Conservation (phyloP, 2,888 invertebrate genomes). For the Eretmocerus hayati region DNA sequence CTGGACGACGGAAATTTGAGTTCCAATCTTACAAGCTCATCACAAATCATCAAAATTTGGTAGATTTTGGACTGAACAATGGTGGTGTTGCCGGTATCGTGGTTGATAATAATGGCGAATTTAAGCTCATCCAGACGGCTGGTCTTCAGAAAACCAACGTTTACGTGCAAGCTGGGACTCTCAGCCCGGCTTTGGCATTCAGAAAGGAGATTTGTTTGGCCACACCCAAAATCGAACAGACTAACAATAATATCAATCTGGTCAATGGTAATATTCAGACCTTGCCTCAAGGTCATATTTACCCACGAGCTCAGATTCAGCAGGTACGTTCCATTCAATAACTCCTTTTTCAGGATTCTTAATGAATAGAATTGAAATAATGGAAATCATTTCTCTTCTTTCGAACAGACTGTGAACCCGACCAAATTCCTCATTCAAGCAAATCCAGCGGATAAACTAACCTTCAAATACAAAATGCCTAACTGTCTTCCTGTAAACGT, state of each 20-base stretch:
- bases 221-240: conserved; percentile 36
- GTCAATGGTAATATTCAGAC: conserved; percentile 16
- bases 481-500: conserved; percentile 34
- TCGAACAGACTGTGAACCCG: conserved; percentile 40
- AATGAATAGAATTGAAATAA: too few species aligned
- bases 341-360: too few species aligned
- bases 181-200: conserved; percentile 41
- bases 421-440: conserved; percentile 42
- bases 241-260: conserved; percentile 8
- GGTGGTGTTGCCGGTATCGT: conserved; percentile 55
- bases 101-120: conserved; percentile 57
- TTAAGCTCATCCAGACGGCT: conserved; percentile 54
- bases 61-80: conserved; percentile 51
- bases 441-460: conserved; percentile 29
- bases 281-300: conserved; percentile 32
- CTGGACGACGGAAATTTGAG: conserved; percentile 51
- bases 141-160: conserved; percentile 46
- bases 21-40: conserved; percentile 54
- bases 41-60: conserved; percentile 50
- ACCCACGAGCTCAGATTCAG: conserved; percentile 35
- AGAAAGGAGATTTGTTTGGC: conserved; percentile 40
- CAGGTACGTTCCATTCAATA: conserved; percentile 25
- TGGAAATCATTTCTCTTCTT: too few species aligned
- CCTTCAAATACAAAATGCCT: conserved; percentile 34
- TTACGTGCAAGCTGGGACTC: conserved; percentile 37